Base-by-base conservation (phyloP, 2,888 invertebrate species). In the Metacarcinus magister region DNA sequence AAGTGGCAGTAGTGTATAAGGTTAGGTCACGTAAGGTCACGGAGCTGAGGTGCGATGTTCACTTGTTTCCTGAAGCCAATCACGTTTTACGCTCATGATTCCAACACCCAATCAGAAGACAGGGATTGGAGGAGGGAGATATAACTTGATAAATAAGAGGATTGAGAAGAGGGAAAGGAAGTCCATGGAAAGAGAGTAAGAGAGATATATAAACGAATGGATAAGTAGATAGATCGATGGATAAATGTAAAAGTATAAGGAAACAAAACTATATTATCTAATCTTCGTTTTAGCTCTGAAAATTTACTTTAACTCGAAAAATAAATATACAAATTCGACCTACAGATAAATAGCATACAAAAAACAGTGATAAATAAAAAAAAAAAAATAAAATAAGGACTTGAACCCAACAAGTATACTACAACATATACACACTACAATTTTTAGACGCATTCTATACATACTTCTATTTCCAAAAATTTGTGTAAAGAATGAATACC, bases 1-100 rank as follows among this genome's bases (percentile, higher is more conserved):
- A 82, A 82, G 82, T 82, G 82, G 82, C 23, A 23, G 82, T 13
- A 32, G 82, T 82, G 32, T 28, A 32, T 82, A 82, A 82, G 82
- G 82, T 82, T 32, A 82, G 82, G 82, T 82, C 82, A 82, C 10
- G 32, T 19, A 82, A 23, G 82, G 32, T 82, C 82, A 82, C 82
- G 28, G 2, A 16, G 67, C 23, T 32, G 28, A 82, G 82, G 16
- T 32, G 16, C 54, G 54, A 23, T 75, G 75, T 75, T 75, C 75
- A 75, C 23, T 28, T 82, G 82, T 32, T 82, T 32, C 23, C 32
- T 4, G 32, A 8, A 82, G 23, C 28, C 32, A 82, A 82, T 82
- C 32, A 82, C 82, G 32, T 13, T 32, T 13, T 7, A 32, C 32
- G 7, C 82, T 32, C 32, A 10, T 16, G 7, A 82, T 8, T 13